A percentile compares a stretch with the other conserved stretches of the same genome.
phyloP scores from a whole-genome alignment of 2,113 vertebrate genomes.

The Burhinus bistriatus region DNA sequence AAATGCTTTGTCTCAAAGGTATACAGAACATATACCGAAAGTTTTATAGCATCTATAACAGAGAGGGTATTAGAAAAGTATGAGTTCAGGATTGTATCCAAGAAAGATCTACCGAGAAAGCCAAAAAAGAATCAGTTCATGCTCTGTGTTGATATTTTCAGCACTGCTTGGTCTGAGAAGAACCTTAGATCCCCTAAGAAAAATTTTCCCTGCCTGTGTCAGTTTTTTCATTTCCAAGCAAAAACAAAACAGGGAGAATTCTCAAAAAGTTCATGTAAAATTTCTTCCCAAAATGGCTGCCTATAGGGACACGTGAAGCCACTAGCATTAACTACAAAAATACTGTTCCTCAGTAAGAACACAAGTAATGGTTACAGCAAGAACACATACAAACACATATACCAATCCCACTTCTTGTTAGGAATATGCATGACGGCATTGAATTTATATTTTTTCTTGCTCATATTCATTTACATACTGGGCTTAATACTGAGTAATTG shows the following conservation, averaged over 20 bases:
- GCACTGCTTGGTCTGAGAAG: neutral
- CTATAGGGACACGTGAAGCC: neutral
- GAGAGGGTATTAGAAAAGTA: neutral
- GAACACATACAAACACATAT: neutral
- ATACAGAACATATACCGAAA: neutral
- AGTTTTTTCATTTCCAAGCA: neutral
- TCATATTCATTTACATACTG: neutral
- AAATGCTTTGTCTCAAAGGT: neutral
- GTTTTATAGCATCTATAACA: neutral
- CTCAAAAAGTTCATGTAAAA: neutral
- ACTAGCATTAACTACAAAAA: neutral
- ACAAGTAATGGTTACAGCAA: neutral
- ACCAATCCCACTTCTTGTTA: neutral
- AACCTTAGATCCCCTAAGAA: neutral
- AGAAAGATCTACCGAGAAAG: neutral
- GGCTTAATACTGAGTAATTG: neutral
- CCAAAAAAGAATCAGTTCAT: neutral
- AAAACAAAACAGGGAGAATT: neutral
- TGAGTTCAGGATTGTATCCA: neutral
- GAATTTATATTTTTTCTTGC: neutral
- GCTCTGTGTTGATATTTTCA: neutral
- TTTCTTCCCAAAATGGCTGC: neutral
- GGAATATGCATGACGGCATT: neutral
- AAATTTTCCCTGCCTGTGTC: neutral
- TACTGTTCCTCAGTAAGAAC: neutral